phyloP scores from a whole-genome alignment of 2,797 vertebrate genomes.

The Oophaga sylvatica region DNA sequence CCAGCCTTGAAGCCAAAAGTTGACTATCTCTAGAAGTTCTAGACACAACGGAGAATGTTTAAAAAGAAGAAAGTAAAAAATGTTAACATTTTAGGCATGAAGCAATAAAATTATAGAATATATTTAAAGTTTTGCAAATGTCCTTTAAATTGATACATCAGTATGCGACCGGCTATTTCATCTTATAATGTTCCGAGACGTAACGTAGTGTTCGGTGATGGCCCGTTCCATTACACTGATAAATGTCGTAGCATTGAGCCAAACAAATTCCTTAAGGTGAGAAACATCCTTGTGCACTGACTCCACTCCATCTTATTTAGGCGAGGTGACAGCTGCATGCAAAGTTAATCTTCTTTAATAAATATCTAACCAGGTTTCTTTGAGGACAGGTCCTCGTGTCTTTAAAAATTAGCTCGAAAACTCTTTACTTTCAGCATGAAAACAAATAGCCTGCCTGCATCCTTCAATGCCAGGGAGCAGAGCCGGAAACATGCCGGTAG shows the following conservation, averaged over 20 bases:
- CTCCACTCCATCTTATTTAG: constrained; percentile 41
- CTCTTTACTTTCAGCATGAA: not conserved
- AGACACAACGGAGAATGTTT: not conserved
- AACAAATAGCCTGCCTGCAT: constrained; percentile 24
- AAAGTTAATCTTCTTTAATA: constrained; percentile 48
- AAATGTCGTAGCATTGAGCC: not conserved
- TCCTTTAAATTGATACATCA: too few species aligned
- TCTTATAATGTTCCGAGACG: not conserved
- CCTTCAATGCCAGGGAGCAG: not conserved
- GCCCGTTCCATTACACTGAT: not conserved
- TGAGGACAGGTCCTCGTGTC: not conserved
- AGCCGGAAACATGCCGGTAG: not conserved
- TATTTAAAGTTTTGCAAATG: too few species aligned
- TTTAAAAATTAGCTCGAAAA: not conserved
- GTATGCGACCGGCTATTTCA: too few species aligned
- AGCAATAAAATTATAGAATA: not conserved
- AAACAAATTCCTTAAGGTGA: not conserved
- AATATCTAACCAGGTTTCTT: constrained; percentile 42
- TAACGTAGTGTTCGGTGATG: not conserved
- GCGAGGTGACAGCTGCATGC: not conserved
- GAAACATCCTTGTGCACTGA: not conserved
- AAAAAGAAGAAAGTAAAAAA: not conserved
- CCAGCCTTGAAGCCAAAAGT: not conserved
- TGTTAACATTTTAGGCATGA: not conserved
- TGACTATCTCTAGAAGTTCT: not conserved